A percentile compares a stretch with the other conserved stretches of the same genome.
Evolutionary conservation across 2,888 invertebrate species (phyloP).

Genomic region (Diarsia rubi): DNA sequence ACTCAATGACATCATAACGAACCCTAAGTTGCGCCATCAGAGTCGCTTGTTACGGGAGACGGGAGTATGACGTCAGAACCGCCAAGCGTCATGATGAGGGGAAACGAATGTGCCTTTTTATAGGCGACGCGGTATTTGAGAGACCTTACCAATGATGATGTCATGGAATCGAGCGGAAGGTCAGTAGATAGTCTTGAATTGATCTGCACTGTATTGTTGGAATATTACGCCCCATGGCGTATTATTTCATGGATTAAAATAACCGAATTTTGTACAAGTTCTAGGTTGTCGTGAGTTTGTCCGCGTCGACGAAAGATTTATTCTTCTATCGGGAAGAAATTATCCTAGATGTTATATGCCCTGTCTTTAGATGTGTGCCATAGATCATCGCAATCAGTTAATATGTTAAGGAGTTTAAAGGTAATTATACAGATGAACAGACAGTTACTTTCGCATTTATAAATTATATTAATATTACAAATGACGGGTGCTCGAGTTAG

Average conservation of each 20-base stretch:
- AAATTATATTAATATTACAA: neutral
- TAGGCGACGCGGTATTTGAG: slow-evolving; percentile 38
- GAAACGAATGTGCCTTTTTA: slow-evolving; percentile 52
- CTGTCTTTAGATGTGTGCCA: neutral
- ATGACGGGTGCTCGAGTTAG: neutral
- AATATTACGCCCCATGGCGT: neutral
- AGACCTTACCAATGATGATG: slow-evolving; percentile 40
- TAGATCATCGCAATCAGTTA: neutral
- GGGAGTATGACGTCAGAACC: slow-evolving; percentile 45
- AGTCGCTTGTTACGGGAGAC: slow-evolving; percentile 45
- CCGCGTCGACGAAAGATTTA: neutral
- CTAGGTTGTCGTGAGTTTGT: neutral
- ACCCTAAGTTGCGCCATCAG: slow-evolving; percentile 23
- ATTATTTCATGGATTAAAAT: neutral
- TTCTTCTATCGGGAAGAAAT: neutral
- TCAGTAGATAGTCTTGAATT: slow-evolving; percentile 19
- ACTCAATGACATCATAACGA: slow-evolving; percentile 42
- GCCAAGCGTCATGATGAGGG: slow-evolving; percentile 46
- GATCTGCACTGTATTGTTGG: neutral
- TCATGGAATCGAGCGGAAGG: slow-evolving; percentile 31
- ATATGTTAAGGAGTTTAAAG: neutral
- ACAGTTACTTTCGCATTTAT: neutral
- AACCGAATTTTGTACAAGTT: neutral
- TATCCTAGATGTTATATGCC: neutral
- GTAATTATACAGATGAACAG: neutral